Evolutionary conservation across 2,888 invertebrate genomes (phyloP), one percentile per base, ranked within the genome.

Genomic region (Rhingia rostrata): DNA sequence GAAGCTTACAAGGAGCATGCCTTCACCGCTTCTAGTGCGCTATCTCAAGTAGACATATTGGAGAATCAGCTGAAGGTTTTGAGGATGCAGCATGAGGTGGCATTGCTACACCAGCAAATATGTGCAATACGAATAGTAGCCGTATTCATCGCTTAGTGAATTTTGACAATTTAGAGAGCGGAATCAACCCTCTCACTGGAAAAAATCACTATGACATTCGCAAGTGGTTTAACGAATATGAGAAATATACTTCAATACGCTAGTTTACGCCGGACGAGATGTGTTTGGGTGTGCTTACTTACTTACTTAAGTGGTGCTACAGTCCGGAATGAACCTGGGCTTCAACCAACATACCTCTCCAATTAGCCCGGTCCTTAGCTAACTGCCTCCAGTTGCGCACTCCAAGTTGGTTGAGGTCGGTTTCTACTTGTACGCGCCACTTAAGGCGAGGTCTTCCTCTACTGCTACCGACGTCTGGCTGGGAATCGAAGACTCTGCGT

Each of bases 261-360:
- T 43, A 14, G 0, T 63, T 47, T 12, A 63, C 63, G 7, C 4
- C 7, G 7, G 61, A 61, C 22, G 33, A 61, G 6, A 45, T 45
- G 33, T 61, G 32, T 12, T 7, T 58, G 58, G 41, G 58, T 30
- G 58, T 58, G 10, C 41, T n/a, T n/a, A n/a, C n/a, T n/a, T n/a
- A n/a, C n/a, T n/a, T n/a, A n/a, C n/a, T n/a, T n/a, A n/a, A n/a
- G n/a, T n/a, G n/a, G n/a, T n/a, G n/a, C n/a, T n/a, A n/a, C n/a
- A n/a, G n/a, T n/a, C n/a, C n/a, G n/a, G n/a, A n/a, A n/a, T n/a
- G n/a, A n/a, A n/a, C n/a, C n/a, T n/a, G n/a, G n/a, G n/a, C n/a
- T n/a, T n/a, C n/a, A n/a, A n/a, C n/a, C n/a, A n/a, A n/a, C n/a
- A n/a, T n/a, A n/a, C n/a, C n/a, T n/a, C n/a, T n/a, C n/a, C n/a